These are phyloP conservation scores for Dynastes hyllus DNA, from an alignment of 2,888 invertebrate genomes.

Conservation along the genomic window DNA sequence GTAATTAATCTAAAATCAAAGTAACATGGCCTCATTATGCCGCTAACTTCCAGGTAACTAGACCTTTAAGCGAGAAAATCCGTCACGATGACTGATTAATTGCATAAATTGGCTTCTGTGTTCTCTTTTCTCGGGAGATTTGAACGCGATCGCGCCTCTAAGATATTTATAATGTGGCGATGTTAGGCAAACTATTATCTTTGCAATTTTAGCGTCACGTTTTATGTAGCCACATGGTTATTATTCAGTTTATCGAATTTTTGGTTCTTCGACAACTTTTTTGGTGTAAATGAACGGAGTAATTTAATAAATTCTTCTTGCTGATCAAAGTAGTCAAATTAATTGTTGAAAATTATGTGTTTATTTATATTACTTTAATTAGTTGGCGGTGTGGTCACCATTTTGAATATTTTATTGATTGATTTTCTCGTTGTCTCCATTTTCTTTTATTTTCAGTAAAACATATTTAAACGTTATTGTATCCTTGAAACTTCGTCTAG, in stretches of 20 bases:
- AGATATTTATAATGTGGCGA: conserved; percentile 32
- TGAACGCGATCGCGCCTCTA: neutral
- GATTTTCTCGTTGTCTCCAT: too few relatives aligned
- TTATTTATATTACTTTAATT: too few relatives aligned
- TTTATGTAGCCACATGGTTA: neutral
- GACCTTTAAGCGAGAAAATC: conserved; percentile 46
- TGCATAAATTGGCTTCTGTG: conserved; percentile 57
- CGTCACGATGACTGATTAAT: conserved; percentile 57
- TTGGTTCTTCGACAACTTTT: neutral
- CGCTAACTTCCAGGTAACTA: conserved; percentile 26
- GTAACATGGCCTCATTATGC: conserved; percentile 28
- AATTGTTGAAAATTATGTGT: too few relatives aligned
- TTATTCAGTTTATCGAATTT: neutral
- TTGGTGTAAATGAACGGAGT: too few relatives aligned
- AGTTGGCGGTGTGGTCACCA: too few relatives aligned
- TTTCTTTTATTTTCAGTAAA: too few relatives aligned
- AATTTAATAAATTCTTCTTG: too few relatives aligned
- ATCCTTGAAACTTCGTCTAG: too few relatives aligned
- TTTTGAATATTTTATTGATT: too few relatives aligned
- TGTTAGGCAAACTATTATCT: neutral
- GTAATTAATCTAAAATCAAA: conserved; percentile 42
- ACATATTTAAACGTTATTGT: too few relatives aligned
- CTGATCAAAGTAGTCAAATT: too few relatives aligned
- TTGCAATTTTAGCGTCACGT: neutral
- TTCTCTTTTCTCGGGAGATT: conserved; percentile 24